Percentiles rank a stretch among this genome's conserved stretches.
Evolutionary conservation across 2,888 invertebrate species (phyloP).

Genomic region (Aplocera efformata): DNA sequence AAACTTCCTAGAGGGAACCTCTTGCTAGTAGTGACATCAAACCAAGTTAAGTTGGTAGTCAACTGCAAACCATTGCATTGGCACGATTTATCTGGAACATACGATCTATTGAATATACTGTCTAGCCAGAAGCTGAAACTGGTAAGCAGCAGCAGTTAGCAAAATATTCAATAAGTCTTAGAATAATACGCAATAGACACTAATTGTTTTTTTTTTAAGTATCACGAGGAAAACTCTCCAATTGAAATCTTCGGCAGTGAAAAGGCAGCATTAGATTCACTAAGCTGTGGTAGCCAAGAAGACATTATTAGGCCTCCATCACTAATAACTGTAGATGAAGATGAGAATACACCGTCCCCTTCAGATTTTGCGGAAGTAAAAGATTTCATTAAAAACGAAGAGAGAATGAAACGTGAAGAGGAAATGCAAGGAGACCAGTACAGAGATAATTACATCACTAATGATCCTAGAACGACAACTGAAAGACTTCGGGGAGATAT

Average conservation of each 20-base stretch:
- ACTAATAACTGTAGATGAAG: conserved; percentile 44
- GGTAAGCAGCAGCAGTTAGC: conserved; percentile 73
- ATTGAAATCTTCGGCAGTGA: conserved; percentile 77
- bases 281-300: conserved; percentile 63
- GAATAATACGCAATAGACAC: too few species aligned
- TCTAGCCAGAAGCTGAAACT: conserved; percentile 74
- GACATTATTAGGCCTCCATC: conserved; percentile 48
- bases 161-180: too few species aligned
- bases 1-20: conserved; percentile 75
- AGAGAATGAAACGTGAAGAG: conserved; percentile 56
- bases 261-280: conserved; percentile 68
- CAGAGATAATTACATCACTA: conserved; percentile 35
- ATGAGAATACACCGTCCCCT: conserved; percentile 31
- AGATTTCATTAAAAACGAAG: conserved; percentile 58
- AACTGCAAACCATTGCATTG: conserved; percentile 84
- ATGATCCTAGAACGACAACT: conserved; percentile 28
- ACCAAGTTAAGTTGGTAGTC: conserved; percentile 82
- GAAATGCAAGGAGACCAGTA: conserved; percentile 71
- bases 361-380: conserved; percentile 61
- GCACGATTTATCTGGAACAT: conserved; percentile 80
- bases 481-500: conserved; percentile 63
- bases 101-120: conserved; percentile 80
- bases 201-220: conserved; percentile 49
- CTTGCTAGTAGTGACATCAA: conserved; percentile 80
- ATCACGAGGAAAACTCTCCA: conserved; percentile 80